Conservation (phyloP, 2,888 invertebrate species). For the Parasteatoda lunata region DNA sequence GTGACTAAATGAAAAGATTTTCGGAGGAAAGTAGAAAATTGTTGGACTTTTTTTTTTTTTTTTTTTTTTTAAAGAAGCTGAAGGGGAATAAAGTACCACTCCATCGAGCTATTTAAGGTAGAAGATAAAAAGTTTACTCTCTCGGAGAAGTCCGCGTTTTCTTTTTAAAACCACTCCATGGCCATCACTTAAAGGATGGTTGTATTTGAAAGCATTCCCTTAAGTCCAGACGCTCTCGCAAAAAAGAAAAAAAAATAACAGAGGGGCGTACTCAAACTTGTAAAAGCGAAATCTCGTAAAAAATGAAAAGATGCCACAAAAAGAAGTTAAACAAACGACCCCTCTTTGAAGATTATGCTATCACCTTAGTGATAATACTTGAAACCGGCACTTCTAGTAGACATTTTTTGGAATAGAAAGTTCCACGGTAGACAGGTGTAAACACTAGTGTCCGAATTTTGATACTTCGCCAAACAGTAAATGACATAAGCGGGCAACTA, state of each 20-base stretch:
- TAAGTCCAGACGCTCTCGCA: conserved; percentile 49
- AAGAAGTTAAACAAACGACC: background rate
- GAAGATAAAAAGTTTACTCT: conserved; percentile 45
- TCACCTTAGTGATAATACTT: conserved; percentile 33
- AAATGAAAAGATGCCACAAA: conserved; percentile 2
- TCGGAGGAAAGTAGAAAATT: background rate
- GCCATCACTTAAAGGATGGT: conserved; percentile 44
- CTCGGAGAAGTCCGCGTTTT: conserved; percentile 22
- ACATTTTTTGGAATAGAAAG: no score
- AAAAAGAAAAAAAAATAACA: background rate
- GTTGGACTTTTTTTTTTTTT: background rate
- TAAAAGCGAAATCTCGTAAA: background rate
- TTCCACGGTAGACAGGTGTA: conserved; percentile 29
- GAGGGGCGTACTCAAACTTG: conserved; percentile 39
- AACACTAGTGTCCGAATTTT: background rate
- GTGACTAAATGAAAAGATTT: no score
- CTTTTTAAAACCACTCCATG: conserved; percentile 34
- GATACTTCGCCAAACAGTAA: no score
- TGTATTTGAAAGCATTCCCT: background rate
- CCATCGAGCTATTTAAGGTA: conserved; percentile 50
- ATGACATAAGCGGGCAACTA: no score
- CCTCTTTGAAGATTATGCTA: conserved; percentile 23
- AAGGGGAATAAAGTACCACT: background rate
- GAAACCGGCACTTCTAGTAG: background rate
- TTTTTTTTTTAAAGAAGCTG: background rate